phyloP scores from a whole-genome alignment of 2,888 invertebrate genomes.

The Drosophila tripunctata region DNA sequence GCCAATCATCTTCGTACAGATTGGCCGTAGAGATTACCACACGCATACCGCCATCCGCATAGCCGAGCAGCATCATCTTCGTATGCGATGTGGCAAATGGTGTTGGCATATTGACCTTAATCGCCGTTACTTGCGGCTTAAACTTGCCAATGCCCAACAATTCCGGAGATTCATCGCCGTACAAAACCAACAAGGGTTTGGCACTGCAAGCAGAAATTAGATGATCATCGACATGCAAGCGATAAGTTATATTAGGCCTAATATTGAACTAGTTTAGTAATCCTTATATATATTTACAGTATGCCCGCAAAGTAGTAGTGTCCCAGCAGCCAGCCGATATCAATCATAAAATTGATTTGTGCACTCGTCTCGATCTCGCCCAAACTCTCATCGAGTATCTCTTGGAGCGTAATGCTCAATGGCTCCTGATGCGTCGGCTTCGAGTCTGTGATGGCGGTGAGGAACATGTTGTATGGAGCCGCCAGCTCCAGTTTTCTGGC shows the following conservation, averaged over 20 bases:
- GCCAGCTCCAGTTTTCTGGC: slow-evolving; percentile 87
- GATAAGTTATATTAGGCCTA: too few species aligned
- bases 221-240: not conserved
- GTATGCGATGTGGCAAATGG: slow-evolving; percentile 95
- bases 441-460: slow-evolving; percentile 89
- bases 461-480: slow-evolving; percentile 90
- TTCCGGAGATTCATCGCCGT: slow-evolving; percentile 90
- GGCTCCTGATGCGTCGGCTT: slow-evolving; percentile 87
- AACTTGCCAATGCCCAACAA: slow-evolving; percentile 86
- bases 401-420: slow-evolving; percentile 89
- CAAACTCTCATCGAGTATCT: slow-evolving; percentile 91
- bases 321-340: slow-evolving; percentile 93
- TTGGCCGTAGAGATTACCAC: slow-evolving; percentile 97
- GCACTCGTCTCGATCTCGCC: slow-evolving; percentile 90
- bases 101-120: slow-evolving; percentile 89
- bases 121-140: slow-evolving; percentile 88
- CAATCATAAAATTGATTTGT: slow-evolving; percentile 98
- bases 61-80: slow-evolving; percentile 94
- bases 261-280: too few species aligned
- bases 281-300: slow-evolving; percentile 85
- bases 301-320: slow-evolving; percentile 92
- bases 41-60: slow-evolving; percentile 91
- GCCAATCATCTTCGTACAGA: slow-evolving; percentile 96
- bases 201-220: slow-evolving; percentile 84
- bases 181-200: slow-evolving; percentile 90